Base-by-base conservation (phyloP, 2,888 invertebrate species). In the Lepetodrilus schrolli region DNA sequence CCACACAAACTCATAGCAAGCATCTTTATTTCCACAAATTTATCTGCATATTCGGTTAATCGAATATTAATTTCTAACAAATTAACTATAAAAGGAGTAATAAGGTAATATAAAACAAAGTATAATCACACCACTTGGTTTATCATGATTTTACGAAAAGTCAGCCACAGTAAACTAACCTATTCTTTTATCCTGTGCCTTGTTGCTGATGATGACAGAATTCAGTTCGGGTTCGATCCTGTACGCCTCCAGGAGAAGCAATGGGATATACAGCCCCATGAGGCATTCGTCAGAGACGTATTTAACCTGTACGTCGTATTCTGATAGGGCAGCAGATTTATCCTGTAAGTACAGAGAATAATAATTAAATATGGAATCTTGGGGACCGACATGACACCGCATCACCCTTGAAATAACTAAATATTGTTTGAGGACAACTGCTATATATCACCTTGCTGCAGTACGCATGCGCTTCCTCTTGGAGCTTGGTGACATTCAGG, bases 211-310 rank as follows among this genome's bases (percentile, higher is more conserved):
- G 10, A 74, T 76, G 50, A 87, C 80, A 26, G 73, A 73, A 38
- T 73, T 76, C 30, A 80, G 80, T 50, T 80, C 75, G 23, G 66
- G 58, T 4, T 77, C 73, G 71, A 87, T 84, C 4, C 80, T 82
- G 70, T 86, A 85, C 4, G 85, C 80, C 37, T 78, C 70, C 1
- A 83, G 77, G 5, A 87, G 75, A 5, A 87, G 75, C 7, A 83
- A 74, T 0, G 85, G 84, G 2, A 86, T 85, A 75, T 85, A 87
- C 17, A 87, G 77, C 4, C 84, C 86, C 83, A 84, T 83, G 70
- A 84, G 75, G 72, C 86, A 86, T 66, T 86, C 80, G 21, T 75
- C 72, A 4, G 86, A 85, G 1, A 81, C 86, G 65, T 80, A 86
- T 38, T 74, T 51, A 13, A 65, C 66, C 4, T 43, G 47, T 2